A percentile compares a stretch with the other conserved stretches of the same genome.
Conservation (phyloP, 2,113 vertebrate species). For the Phycodurus eques region DNA sequence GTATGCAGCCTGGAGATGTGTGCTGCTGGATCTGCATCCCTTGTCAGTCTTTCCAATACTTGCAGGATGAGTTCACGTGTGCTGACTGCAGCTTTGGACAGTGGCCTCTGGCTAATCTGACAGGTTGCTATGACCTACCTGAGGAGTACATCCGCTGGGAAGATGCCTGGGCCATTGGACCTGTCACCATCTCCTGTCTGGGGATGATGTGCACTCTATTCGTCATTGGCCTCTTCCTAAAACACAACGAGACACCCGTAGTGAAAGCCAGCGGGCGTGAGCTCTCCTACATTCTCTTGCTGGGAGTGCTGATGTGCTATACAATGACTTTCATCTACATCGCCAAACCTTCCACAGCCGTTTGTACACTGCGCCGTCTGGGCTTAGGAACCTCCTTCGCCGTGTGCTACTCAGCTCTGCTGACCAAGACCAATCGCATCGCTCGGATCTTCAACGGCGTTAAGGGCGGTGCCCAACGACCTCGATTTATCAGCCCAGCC, state of each 20-base stretch:
- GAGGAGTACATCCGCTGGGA: slow-evolving; percentile 97
- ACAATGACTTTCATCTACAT: slow-evolving; percentile 98
- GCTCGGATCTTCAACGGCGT: slow-evolving; percentile 94
- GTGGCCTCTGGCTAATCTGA: slow-evolving; percentile 91
- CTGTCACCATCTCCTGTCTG: slow-evolving; percentile 90
- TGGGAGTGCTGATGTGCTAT: slow-evolving; percentile 93
- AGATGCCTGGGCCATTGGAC: slow-evolving; percentile 93
- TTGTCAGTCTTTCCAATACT: slow-evolving; percentile 90
- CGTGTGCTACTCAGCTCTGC: slow-evolving; percentile 92
- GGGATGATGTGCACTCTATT: slow-evolving; percentile 91
- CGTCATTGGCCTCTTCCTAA: slow-evolving; percentile 85
- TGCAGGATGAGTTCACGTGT: slow-evolving; percentile 92
- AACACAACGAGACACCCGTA: slow-evolving; percentile 89
- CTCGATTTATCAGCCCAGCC: slow-evolving; percentile 92
- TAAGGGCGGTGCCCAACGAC: slow-evolving; percentile 89
- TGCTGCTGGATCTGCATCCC: slow-evolving; percentile 99
- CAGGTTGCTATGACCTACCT: slow-evolving; percentile 89
- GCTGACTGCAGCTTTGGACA: slow-evolving; percentile 91
- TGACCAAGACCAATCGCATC: slow-evolving; percentile 98
- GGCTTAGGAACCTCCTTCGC: slow-evolving; percentile 94
- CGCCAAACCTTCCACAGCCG: slow-evolving; percentile 85
- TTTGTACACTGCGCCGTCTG: slow-evolving; percentile 88
- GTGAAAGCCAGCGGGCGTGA: slow-evolving; percentile 96
- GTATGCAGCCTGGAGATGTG: slow-evolving; percentile 94
- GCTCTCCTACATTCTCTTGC: slow-evolving; percentile 95